Conservation (phyloP, 2,797 vertebrate genomes). For the Notolepis coatsorum region DNA sequence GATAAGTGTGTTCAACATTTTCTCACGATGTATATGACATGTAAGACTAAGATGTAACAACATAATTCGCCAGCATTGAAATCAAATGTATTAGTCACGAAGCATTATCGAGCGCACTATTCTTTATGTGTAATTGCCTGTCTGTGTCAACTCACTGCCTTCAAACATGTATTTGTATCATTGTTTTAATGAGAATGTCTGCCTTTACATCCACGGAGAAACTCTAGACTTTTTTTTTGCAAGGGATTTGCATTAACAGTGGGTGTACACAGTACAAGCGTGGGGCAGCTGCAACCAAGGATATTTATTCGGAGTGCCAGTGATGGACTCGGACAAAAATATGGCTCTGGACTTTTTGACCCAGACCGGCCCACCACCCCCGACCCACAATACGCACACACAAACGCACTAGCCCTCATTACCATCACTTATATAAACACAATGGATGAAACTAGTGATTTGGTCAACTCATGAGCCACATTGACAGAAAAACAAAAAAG, state of each 20-base stretch:
- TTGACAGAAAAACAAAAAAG: too few relatives aligned
- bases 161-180: slow-evolving; percentile 12
- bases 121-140: background rate
- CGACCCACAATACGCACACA: background rate
- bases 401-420: too few relatives aligned
- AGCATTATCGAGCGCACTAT: background rate
- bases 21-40: background rate
- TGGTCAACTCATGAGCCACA: too few relatives aligned
- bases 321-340: slow-evolving; percentile 36
- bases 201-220: slow-evolving; percentile 18
- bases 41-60: background rate
- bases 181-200: background rate
- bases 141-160: background rate
- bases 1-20: background rate
- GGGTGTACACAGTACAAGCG: slow-evolving; percentile 63
- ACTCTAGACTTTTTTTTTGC: slow-evolving; percentile 23
- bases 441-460: too few relatives aligned
- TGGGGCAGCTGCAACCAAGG: slow-evolving; percentile 52
- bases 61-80: background rate
- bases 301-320: slow-evolving; percentile 27
- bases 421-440: too few relatives aligned
- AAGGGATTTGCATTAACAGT: slow-evolving; percentile 52
- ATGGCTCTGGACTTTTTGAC: too few relatives aligned
- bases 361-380: too few relatives aligned
- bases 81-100: too few relatives aligned